Evolutionary conservation across 2,797 vertebrate genomes (phyloP).

Genomic region (Darevskia mixta): DNA sequence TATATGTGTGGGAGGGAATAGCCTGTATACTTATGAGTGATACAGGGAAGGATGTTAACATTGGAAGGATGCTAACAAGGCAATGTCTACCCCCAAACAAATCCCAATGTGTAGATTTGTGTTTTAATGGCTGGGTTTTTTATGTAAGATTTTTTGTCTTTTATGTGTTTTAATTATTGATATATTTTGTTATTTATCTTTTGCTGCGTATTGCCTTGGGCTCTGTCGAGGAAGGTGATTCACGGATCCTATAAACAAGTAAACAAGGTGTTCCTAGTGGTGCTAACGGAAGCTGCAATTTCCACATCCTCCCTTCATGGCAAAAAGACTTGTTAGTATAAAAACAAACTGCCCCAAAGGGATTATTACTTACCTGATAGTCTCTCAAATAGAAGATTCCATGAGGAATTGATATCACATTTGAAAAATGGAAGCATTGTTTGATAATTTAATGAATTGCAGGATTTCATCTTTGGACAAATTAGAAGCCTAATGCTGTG

Average conservation of each 20-base stretch:
- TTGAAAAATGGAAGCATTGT: not conserved
- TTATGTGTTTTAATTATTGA: no score
- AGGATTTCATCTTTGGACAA: not conserved
- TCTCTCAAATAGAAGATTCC: not conserved
- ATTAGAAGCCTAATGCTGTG: not conserved
- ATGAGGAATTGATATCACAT: not conserved
- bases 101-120: no score
- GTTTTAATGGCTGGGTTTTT: no score
- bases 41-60: rapidly evolving
- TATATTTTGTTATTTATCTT: no score
- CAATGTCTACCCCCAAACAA: not conserved
- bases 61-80: not conserved
- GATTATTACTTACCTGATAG: not conserved
- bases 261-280: no score
- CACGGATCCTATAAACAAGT: no score
- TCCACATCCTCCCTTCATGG: no score
- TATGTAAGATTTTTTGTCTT: no score
- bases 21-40: rapidly evolving
- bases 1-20: not conserved
- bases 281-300: not conserved
- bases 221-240: no score
- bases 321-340: not conserved
- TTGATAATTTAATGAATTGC: not conserved
- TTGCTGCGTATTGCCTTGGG: no score
- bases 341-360: not conserved